A percentile compares a stretch with the other conserved stretches of the same genome.
Conservation (phyloP, 2,888 invertebrate species). For the Apoda limacodes region DNA sequence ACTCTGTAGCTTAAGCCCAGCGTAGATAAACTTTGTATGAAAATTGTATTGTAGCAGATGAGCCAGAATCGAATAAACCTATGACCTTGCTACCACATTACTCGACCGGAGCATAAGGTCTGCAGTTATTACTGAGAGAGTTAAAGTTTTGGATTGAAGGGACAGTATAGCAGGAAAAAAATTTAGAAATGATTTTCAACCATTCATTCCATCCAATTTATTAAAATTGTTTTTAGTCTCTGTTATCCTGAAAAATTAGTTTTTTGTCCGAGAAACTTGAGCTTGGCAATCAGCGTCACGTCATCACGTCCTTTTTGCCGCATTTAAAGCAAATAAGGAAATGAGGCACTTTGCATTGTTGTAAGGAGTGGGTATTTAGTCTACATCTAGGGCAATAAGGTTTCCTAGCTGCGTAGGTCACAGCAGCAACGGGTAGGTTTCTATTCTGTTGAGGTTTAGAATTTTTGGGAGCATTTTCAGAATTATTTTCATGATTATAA, state of each 20-base stretch:
- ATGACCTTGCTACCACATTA: conserved; percentile 2
- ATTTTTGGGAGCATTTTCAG: not conserved
- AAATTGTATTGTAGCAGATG: conserved; percentile 14
- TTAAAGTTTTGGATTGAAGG: conserved; percentile 14
- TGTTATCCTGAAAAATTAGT: conserved; percentile 12
- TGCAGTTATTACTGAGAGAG: conserved; percentile 7
- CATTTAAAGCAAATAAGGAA: conserved; percentile 18
- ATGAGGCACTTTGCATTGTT: conserved; percentile 7
- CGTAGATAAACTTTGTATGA: conserved; percentile 5
- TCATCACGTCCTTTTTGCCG: conserved; percentile 14
- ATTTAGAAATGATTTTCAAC: conserved; percentile 10
- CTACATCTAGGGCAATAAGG: conserved; percentile 15
- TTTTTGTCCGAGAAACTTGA: conserved; percentile 11
- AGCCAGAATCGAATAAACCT: conserved; percentile 20
- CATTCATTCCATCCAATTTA: conserved; percentile 13
- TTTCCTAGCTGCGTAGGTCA: not conserved
- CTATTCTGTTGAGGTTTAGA: not conserved
- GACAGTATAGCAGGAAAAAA: conserved; percentile 9
- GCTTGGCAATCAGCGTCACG: conserved; percentile 11
- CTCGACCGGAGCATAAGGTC: conserved; percentile 16
- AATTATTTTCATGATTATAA: not conserved
- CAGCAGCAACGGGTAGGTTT: conserved; percentile 1
- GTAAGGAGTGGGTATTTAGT: conserved; percentile 7
- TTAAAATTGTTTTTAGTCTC: conserved; percentile 3
- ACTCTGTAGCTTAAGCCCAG: not conserved